These are phyloP conservation scores for Chanos chanos DNA, from an alignment of 2,797 vertebrate species.

Conservation along the genomic window DNA sequence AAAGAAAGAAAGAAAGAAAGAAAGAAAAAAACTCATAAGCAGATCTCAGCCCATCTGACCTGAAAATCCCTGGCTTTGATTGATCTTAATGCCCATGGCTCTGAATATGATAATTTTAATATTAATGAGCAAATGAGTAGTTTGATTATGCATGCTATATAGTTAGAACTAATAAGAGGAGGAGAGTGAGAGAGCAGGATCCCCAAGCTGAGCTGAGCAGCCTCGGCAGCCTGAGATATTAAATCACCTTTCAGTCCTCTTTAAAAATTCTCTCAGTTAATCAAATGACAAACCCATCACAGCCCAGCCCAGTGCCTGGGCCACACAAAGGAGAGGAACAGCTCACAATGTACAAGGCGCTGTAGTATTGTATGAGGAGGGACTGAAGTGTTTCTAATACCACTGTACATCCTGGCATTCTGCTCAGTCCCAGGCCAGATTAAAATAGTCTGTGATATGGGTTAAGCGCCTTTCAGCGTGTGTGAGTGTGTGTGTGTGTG, in stretches of 20 bases:
- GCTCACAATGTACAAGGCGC: constrained; percentile 86
- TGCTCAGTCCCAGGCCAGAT: constrained; percentile 31
- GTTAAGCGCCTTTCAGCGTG: background rate
- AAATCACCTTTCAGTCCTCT: constrained; percentile 99
- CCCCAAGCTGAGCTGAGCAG: constrained; percentile 96
- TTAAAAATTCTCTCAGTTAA: constrained; percentile 94
- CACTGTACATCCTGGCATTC: constrained; percentile 36
- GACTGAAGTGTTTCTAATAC: constrained; percentile 46
- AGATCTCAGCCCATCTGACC: constrained; percentile 99
- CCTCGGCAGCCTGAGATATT: constrained; percentile 99
- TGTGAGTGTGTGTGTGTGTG: background rate
- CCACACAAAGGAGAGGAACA: constrained; percentile 88
- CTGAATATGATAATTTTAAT: constrained; percentile 99
- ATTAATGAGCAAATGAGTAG: constrained; percentile 99
- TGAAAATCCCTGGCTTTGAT: constrained; percentile 99
- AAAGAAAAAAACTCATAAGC: constrained; percentile 85
- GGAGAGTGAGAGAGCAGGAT: constrained; percentile 78
- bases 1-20: constrained; percentile 21
- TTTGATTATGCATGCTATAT: constrained; percentile 99
- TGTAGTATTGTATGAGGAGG: constrained; percentile 57
- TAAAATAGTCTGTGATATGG: constrained; percentile 35
- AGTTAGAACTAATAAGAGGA: constrained; percentile 99
- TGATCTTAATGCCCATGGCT: constrained; percentile 99
- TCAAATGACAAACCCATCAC: constrained; percentile 89
- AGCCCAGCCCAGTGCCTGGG: constrained; percentile 81